Conservation (phyloP, 2,113 vertebrate genomes). For the Lethenteron reissneri region DNA sequence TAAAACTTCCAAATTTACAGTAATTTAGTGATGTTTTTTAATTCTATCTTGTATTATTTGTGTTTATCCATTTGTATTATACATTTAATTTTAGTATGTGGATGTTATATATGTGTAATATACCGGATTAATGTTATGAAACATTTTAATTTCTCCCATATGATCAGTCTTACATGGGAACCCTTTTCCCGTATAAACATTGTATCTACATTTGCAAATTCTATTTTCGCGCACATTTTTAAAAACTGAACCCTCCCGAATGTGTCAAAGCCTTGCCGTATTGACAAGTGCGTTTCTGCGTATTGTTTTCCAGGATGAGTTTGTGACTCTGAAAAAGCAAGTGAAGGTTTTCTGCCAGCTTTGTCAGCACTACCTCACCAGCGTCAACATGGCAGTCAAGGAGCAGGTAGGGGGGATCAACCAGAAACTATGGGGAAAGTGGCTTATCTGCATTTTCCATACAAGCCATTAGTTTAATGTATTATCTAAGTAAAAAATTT, state of each 20-base stretch:
- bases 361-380: constrained; percentile 93
- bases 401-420: constrained; percentile 47
- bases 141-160: background rate
- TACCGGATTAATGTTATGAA: background rate
- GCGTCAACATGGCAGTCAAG: constrained; percentile 90
- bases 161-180: too few relatives aligned
- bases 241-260: too few relatives aligned
- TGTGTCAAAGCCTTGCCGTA: too few relatives aligned
- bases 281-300: constrained; percentile 6
- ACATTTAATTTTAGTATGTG: background rate
- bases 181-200: background rate
- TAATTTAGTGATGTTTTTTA: background rate
- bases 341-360: constrained; percentile 96
- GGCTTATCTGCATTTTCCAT: too few relatives aligned
- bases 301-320: constrained; percentile 39
- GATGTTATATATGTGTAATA: background rate
- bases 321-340: constrained; percentile 77
- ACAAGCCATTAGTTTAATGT: too few relatives aligned
- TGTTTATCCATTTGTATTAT: too few relatives aligned
- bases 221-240: too few relatives aligned
- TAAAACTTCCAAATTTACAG: background rate
- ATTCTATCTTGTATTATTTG: background rate
- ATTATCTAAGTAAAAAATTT: too few relatives aligned
- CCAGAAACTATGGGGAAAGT: background rate
- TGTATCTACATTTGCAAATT: background rate